Evolutionary conservation across 2,888 invertebrate species (phyloP).

Genomic region (Caenorhabditis virilis): DNA sequence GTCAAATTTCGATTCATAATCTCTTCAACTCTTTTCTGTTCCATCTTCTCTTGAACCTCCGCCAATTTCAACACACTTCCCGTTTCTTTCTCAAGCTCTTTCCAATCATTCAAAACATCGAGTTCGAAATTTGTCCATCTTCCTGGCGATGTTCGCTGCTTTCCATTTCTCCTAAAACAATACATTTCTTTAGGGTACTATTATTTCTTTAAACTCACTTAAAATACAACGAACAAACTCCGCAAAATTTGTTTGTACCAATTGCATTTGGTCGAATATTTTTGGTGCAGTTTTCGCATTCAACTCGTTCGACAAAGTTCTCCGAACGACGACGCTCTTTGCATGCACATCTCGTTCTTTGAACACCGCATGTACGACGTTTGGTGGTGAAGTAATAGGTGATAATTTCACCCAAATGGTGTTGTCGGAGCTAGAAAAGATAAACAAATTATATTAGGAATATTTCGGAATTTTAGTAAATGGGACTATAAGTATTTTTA

Average conservation of each 20-base stretch:
- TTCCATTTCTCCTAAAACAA: slow-evolving; percentile 3
- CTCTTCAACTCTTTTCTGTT: neutral
- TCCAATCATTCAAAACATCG: slow-evolving; percentile 2
- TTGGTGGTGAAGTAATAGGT: slow-evolving; percentile 6
- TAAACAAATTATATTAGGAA: neutral
- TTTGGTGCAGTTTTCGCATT: slow-evolving; percentile 11
- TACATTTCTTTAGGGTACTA: neutral
- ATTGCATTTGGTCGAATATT: neutral
- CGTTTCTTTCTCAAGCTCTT: neutral
- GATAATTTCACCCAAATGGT: slow-evolving; percentile 11
- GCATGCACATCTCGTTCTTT: neutral
- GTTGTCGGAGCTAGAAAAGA: neutral
- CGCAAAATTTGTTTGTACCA: neutral
- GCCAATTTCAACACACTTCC: neutral
- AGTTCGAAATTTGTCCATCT: slow-evolving; percentile 1
- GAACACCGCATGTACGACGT: neutral
- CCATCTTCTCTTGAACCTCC: neutral
- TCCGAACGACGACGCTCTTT: neutral
- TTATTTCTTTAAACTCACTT: neutral
- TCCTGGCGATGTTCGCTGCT: neutral
- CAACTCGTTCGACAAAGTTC: slow-evolving; percentile 2
- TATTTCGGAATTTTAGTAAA: too few relatives aligned
- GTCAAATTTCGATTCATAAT: neutral
- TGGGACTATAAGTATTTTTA: too few relatives aligned
- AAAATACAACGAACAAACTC: slow-evolving; percentile 3